Base-by-base conservation (phyloP, 2,113 vertebrate genomes). In the Anguilla japonica region DNA sequence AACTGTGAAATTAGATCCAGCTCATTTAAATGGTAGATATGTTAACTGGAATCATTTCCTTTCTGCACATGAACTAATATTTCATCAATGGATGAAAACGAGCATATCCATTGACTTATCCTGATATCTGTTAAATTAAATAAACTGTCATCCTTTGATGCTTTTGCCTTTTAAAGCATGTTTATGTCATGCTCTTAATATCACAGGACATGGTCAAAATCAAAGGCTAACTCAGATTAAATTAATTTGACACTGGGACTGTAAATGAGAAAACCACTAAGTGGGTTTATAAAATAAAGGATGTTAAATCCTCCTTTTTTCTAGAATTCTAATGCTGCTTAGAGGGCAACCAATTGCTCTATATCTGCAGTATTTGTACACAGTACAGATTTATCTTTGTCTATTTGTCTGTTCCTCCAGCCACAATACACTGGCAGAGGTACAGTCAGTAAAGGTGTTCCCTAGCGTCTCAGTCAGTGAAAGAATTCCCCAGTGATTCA, bases 211-310 rank as follows among this genome's bases (percentile, higher is more conserved):
- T 90, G 88, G 93, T 93, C 92, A 92, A 84, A 91, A 89, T 91
- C 89, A 41, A 46, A 88, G 87, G 89, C 87, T 83, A 88, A 84
- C 82, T 87, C 85, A 89, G 91, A 83, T 91, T 92, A 93, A 94
- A 95, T 93, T 89, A 93, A 94, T 94, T 92, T 92, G 92, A 92
- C 91, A 89, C 79, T 88, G 71, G 50, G n/a, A 88, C 80, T 81
- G 71, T 84, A 84, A 81, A 83, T 84, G 81, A 87, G 56, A 53
- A 53, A 14, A 53, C 50, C 50, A 53, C 50, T 13, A 53, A 53
- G 50, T 53, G 50, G 50, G 50, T 53, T 53, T 53, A 53, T 53
- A 53, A 1, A 53, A 53, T 53, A 53, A 34, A 13, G 50, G 9
- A 53, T 53, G 50, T 53, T 13, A 84, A 84, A 83, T 86, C 86